Base-by-base conservation (phyloP, 2,113 vertebrate species). In the Lampris megalopsis region DNA sequence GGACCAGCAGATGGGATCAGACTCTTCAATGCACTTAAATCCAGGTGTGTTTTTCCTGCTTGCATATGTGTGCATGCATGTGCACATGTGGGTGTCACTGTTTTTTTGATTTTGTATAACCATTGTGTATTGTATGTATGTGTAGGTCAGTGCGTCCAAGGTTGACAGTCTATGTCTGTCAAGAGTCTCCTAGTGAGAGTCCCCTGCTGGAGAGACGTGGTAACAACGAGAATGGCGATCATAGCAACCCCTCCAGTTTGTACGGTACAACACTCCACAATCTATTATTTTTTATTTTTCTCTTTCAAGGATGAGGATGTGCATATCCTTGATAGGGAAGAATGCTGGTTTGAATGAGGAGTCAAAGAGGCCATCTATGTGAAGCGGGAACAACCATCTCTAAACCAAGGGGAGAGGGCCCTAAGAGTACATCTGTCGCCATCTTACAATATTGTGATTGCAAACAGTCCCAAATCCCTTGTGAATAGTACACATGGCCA, bases 1-100 rank as follows among this genome's bases (percentile, higher is more conserved):
- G 97, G 97, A 81, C 93, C 96, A 10, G 96, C 97, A 42, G 97
- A 98, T 85, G 97, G 97, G 53, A 98, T 98, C 94, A 94, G 97
- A 92, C 95, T 98, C 41, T 97, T 96, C 82, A 97, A 98, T 91
- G 95, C 96, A 88, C 95, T 98, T 87, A 98, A 97, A 94, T 97
- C 96, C 90, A 97, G 96, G 97, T 98, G 43, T 56, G 81, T 61
- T 13, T 1, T 1, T 1, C 9, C 0, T 63, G 49, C 9, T 9
- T 47, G 38, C 64, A 0, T 6, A 43, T 58, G n/a, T 52, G 9
- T 59, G 8, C 9, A 6, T 52, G 9, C 6, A 9, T 5, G 50
- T 42, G 7, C 43, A 4, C 3, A 11, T 43, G 2, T 13, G 3
- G 36, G 4, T 62, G 7, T 6, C 2, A 11, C n/a, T 57, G 2